phyloP scores from a whole-genome alignment of 2,797 vertebrate genomes.

The Melanogrammus aeglefinus region DNA sequence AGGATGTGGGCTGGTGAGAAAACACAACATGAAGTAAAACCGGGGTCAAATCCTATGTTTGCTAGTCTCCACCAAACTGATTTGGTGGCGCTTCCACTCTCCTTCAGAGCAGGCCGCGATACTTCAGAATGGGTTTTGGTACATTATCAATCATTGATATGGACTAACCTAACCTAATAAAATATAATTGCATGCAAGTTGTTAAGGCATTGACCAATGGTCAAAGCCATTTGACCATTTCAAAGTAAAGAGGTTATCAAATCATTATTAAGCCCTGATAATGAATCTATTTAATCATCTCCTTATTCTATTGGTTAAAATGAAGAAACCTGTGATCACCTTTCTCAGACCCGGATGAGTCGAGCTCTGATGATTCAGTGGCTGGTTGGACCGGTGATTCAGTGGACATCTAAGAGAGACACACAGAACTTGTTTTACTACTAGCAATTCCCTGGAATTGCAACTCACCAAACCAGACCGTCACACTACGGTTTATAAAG shows the following conservation, averaged over 20 bases:
- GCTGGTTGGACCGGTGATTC: slow-evolving; percentile 33
- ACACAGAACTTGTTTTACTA: neutral
- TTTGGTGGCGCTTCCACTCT: too few relatives aligned
- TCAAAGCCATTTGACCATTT: too few relatives aligned
- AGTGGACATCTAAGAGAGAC: slow-evolving; percentile 56
- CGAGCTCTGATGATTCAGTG: slow-evolving; percentile 37
- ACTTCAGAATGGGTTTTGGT: too few relatives aligned
- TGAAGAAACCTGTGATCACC: slow-evolving; percentile 48
- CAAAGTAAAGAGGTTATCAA: neutral
- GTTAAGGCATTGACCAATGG: too few relatives aligned
- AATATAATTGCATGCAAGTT: too few relatives aligned
- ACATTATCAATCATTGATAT: too few relatives aligned
- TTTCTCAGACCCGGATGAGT: slow-evolving; percentile 52
- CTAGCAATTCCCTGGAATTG: neutral
- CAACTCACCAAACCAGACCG: neutral
- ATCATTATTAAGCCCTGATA: neutral
- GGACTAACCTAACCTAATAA: too few relatives aligned
- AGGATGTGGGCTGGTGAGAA: slow-evolving; percentile 44
- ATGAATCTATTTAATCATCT: neutral
- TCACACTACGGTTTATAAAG: neutral
- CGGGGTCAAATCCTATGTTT: too few relatives aligned
- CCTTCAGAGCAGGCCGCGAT: too few relatives aligned
- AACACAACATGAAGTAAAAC: neutral
- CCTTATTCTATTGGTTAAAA: neutral
- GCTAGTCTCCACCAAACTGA: too few relatives aligned